Percentiles rank a stretch among this genome's conserved stretches.
These are phyloP conservation scores for Ellobium chinense DNA, from an alignment of 2,888 invertebrate species.

Conservation along the genomic window DNA sequence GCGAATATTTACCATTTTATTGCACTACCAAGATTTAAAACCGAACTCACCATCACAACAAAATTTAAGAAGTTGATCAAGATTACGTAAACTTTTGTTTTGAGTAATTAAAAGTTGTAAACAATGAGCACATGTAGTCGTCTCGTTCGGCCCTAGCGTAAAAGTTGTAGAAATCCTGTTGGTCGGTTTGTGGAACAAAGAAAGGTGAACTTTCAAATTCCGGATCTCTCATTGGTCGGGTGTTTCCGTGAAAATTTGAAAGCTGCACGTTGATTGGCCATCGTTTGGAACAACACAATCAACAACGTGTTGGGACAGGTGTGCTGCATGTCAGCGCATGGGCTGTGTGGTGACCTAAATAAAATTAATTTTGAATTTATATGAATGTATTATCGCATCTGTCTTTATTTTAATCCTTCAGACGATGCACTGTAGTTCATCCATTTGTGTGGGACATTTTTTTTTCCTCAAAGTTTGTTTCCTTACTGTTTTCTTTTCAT, in stretches of 20 bases:
- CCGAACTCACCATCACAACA: slow-evolving; percentile 29
- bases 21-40: too few relatives aligned
- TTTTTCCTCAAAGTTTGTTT: too few relatives aligned
- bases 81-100: slow-evolving; percentile 15
- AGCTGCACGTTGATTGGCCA: slow-evolving; percentile 13
- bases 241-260: slow-evolving; percentile 37
- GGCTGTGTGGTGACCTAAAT: slow-evolving; percentile 2
- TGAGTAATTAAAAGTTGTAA: slow-evolving; percentile 24
- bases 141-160: slow-evolving; percentile 17
- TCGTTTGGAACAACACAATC: not conserved
- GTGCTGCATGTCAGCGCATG: slow-evolving; percentile 13
- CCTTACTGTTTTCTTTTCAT: too few relatives aligned
- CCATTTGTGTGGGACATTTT: too few relatives aligned
- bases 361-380: too few relatives aligned
- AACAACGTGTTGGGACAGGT: slow-evolving; percentile 32
- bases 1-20: too few relatives aligned
- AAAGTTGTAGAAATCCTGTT: slow-evolving; percentile 43
- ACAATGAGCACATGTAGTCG: slow-evolving; percentile 36
- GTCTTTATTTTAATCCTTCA: too few relatives aligned
- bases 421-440: too few relatives aligned
- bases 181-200: slow-evolving; percentile 41
- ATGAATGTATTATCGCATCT: too few relatives aligned
- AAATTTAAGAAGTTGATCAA: not conserved
- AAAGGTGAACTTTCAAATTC: slow-evolving; percentile 43
- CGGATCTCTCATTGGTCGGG: slow-evolving; percentile 31